Conservation (phyloP, 2,113 vertebrate species). For the Hyaena hyaena region DNA sequence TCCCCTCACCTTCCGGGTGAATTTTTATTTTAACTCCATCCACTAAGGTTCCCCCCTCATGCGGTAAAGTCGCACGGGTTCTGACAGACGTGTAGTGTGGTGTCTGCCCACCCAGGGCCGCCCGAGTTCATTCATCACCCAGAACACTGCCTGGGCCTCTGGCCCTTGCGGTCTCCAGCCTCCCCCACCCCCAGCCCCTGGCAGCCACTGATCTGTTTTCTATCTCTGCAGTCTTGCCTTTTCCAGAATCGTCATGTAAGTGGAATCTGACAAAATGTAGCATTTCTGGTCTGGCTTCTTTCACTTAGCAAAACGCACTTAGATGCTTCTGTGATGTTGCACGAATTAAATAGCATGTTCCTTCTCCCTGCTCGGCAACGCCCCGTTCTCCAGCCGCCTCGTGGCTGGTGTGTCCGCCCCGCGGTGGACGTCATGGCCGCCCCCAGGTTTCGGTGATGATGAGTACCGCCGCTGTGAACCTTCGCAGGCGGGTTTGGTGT, state of each 20-base stretch:
- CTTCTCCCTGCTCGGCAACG: fast-evolving
- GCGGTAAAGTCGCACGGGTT: fast-evolving
- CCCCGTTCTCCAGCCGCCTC: fast-evolving
- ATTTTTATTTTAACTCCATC: not conserved
- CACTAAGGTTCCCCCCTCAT: fast-evolving
- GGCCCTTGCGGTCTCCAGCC: fast-evolving
- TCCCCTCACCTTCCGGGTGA: not conserved
- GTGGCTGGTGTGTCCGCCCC: fast-evolving
- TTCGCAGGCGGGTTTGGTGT: fast-evolving
- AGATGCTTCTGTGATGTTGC: fast-evolving
- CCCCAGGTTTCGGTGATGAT: fast-evolving
- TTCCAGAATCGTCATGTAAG: fast-evolving
- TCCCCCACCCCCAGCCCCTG: not conserved
- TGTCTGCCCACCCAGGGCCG: fast-evolving
- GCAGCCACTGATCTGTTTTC: not conserved
- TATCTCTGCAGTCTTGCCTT: not conserved
- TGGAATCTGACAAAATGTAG: fast-evolving
- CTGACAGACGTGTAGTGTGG: fast-evolving
- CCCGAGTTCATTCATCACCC: fast-evolving
- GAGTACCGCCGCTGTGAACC: fast-evolving
- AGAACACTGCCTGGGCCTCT: no score
- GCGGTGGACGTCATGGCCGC: fast-evolving
- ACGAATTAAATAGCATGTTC: fast-evolving
- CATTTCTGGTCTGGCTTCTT: not conserved
- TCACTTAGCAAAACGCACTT: not conserved